A percentile compares a stretch with the other conserved stretches of the same genome.
These are phyloP conservation scores for Mylabris sibirica DNA, from an alignment of 2,888 invertebrate species.

Conservation along the genomic window DNA sequence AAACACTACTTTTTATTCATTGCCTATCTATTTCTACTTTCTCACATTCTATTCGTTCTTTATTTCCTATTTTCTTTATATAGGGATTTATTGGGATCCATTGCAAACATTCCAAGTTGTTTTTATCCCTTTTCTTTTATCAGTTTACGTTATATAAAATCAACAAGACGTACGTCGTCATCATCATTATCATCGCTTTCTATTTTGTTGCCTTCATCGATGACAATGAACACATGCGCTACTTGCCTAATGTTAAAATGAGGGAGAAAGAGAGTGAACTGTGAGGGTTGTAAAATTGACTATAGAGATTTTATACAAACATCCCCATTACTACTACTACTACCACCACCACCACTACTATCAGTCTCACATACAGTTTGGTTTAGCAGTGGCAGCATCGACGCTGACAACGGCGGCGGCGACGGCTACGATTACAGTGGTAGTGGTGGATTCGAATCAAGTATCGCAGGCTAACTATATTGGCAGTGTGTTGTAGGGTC, in stretches of 20 bases:
- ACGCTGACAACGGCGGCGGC: slow-evolving; percentile 19
- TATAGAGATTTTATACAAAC: slow-evolving; percentile 12
- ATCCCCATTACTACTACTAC: slow-evolving; percentile 9
- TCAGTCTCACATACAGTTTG: slow-evolving; percentile 28
- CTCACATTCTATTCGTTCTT: slow-evolving; percentile 10
- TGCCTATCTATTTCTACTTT: background rate
- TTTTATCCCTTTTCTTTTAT: background rate
- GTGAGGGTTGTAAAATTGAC: slow-evolving; percentile 1
- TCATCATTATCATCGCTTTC: slow-evolving; percentile 21
- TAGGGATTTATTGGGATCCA: background rate
- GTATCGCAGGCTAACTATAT: slow-evolving; percentile 45
- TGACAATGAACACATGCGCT: slow-evolving; percentile 34
- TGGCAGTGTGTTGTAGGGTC: slow-evolving; percentile 55
- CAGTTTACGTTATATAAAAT: background rate
- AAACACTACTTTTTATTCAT: slow-evolving; percentile 6
- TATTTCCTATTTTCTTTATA: slow-evolving; percentile 3
- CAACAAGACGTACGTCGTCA: slow-evolving; percentile 34
- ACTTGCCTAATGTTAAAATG: slow-evolving; percentile 17
- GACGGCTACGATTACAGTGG: slow-evolving; percentile 32
- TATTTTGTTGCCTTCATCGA: slow-evolving; percentile 18
- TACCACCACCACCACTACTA: slow-evolving; percentile 24
- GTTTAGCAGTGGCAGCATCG: slow-evolving; percentile 10
- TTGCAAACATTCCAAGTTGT: background rate
- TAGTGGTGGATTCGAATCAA: slow-evolving; percentile 59
- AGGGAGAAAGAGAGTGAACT: background rate